Base-by-base conservation (phyloP, 2,888 invertebrate species). In the Cactoblastis cactorum region DNA sequence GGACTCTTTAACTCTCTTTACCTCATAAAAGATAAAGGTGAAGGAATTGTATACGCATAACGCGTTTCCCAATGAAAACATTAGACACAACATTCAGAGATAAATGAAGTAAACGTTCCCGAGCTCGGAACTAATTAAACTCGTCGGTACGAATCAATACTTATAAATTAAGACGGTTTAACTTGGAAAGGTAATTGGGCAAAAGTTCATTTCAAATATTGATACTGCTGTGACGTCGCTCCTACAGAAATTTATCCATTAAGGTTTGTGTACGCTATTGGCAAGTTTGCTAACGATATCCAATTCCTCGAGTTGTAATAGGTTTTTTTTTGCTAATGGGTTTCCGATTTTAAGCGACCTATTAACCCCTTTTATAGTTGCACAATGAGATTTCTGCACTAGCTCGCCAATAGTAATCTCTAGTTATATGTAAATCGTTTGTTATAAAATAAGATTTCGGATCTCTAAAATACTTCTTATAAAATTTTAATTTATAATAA, bases 51-150 rank as follows among this genome's bases (percentile, higher is more conserved):
- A 28, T 9, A 28, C 28, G 28, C 28, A 28, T 28, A 6, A 6
- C 8, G 8, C 28, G 28, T 28, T 9, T 28, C 34, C 32, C 19
- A 41, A 32, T 43, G 17, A 41, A 49, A 49, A 41, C 33, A 34
- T 49, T 49, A 49, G 49, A 14, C 52, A 45, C 12, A 69, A 71
- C 69, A 66, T 69, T 70, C 59, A 73, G 67, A 71, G 77, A 77
- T 80, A 78, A 84, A 84, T 81, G 77, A 81, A 74, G 61, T 67
- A 65, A 69, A 69, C 71, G 69, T 73, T 73, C 77, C 74, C 72
- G 73, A 80, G 71, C 74, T 77, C 63, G 71, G 75, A 88, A 85
- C 84, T 85, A 87, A 88, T 88, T 88, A 83, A 86, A 86, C 75
- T 83, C 72, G 71, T 65, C 72, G 69, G 67, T 70, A 70, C 73